A percentile compares a stretch with the other conserved stretches of the same genome.
phyloP scores from a whole-genome alignment of 2,113 vertebrate species.

The Chaenogobius annularis region DNA sequence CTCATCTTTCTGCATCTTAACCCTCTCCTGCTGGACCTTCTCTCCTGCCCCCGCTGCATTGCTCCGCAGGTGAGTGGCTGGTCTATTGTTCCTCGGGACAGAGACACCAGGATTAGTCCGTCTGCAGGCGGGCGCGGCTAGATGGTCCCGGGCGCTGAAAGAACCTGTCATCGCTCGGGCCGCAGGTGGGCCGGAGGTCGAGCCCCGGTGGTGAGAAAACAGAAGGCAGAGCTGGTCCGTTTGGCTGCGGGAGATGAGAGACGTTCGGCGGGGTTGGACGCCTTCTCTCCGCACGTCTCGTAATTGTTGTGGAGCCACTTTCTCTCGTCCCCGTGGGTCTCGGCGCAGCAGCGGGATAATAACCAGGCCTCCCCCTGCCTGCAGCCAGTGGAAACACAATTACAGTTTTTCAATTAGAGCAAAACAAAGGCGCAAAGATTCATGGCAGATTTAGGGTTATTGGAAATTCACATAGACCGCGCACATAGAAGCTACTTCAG shows the following conservation, averaged over 20 bases:
- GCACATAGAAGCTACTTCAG: not conserved
- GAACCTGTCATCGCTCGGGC: constrained; percentile 66
- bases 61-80: not conserved
- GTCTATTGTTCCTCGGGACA: constrained; percentile 18
- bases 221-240: constrained; percentile 63
- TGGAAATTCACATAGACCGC: not conserved
- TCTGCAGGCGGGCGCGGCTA: constrained; percentile 42
- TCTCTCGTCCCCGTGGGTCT: constrained; percentile 46
- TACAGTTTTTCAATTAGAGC: constrained; percentile 28
- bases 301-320: constrained; percentile 50
- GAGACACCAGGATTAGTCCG: constrained; percentile 65
- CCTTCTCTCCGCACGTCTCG: constrained; percentile 54
- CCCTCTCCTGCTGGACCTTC: not conserved
- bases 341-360: constrained; percentile 22
- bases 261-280: constrained; percentile 55
- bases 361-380: constrained; percentile 1
- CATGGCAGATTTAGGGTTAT: constrained; percentile 31
- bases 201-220: constrained; percentile 15
- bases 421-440: constrained; percentile 36
- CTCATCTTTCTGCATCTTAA: not conserved
- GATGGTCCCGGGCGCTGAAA: constrained; percentile 57
- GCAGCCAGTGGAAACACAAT: constrained; percentile 17
- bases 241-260: constrained; percentile 40
- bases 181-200: constrained; percentile 69
- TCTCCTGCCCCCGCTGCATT: not conserved